These are phyloP conservation scores for Coilia nasus DNA, from an alignment of 2,797 vertebrate genomes.

Conservation along the genomic window DNA sequence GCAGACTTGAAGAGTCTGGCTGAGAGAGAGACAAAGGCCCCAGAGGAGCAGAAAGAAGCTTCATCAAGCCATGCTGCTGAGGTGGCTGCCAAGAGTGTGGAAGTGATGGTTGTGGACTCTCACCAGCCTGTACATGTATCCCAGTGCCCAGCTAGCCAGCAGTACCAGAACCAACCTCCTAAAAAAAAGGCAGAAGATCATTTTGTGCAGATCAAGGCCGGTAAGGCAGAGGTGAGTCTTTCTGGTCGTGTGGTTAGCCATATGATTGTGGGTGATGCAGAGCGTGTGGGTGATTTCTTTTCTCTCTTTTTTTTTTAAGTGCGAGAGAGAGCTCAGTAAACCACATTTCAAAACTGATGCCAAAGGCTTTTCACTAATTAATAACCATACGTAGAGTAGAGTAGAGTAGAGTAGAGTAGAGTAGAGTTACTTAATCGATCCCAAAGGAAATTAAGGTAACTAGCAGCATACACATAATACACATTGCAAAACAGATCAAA, in stretches of 20 bases:
- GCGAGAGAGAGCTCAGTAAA: background rate
- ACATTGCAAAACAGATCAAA: too few species aligned
- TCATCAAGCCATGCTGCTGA: background rate
- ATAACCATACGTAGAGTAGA: too few species aligned
- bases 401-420: too few species aligned
- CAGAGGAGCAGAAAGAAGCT: background rate
- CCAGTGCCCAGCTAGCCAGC: conserved; percentile 39
- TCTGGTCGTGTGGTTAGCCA: background rate
- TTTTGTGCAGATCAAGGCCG: conserved; percentile 92
- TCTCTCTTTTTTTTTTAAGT: background rate
- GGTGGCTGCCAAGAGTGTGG: conserved; percentile 33
- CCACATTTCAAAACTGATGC: background rate
- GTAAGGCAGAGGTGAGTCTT: conserved; percentile 90
- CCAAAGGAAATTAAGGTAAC: too few species aligned
- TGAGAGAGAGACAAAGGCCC: conserved; percentile 31
- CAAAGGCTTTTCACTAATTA: background rate
- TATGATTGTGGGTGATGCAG: background rate
- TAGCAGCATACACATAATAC: too few species aligned
- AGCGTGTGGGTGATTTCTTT: too few species aligned
- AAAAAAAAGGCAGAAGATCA: conserved; percentile 77
- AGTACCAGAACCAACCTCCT: conserved; percentile 64
- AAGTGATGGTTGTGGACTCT: conserved; percentile 59
- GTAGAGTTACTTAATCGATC: too few species aligned
- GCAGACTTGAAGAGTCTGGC: conserved; percentile 79
- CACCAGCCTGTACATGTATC: conserved; percentile 52